Percentiles rank a stretch among this genome's conserved stretches.
Evolutionary conservation across 2,888 invertebrate genomes (phyloP).

Genomic region (Pseudeuparius sepicola): DNA sequence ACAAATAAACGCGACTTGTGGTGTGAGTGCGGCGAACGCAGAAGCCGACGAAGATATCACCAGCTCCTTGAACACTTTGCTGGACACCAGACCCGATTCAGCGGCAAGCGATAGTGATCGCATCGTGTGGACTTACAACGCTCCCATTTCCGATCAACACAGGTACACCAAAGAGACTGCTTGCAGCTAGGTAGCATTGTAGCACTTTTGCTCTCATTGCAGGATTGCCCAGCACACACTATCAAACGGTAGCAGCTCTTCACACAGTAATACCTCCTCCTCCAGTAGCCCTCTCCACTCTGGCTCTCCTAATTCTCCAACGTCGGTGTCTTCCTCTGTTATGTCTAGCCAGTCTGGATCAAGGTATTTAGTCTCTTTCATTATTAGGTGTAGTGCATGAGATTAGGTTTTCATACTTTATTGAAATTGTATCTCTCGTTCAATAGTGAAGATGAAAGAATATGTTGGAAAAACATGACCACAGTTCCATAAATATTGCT

Average conservation of each 20-base stretch:
- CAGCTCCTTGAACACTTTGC: constrained; percentile 81
- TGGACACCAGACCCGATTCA: constrained; percentile 52
- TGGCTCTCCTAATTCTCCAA: constrained; percentile 68
- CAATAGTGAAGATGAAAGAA: too few relatives aligned
- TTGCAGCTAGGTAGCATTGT: too few relatives aligned
- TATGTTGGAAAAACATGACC: too few relatives aligned
- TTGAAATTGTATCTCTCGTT: too few relatives aligned
- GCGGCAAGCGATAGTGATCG: constrained; percentile 38
- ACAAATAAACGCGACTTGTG: constrained; percentile 11
- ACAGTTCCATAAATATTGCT: too few relatives aligned
- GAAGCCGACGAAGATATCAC: constrained; percentile 94
- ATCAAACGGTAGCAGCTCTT: constrained; percentile 49
- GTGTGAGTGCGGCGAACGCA: constrained; percentile 74
- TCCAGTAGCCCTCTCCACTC: constrained; percentile 61
- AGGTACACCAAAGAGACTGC: too few relatives aligned
- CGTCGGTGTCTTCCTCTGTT: constrained; percentile 78
- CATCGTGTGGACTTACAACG: constrained; percentile 88
- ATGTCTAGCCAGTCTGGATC: constrained; percentile 71
- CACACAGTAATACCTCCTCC: constrained; percentile 58
- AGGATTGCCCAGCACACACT: constrained; percentile 51
- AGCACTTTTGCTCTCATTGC: too few relatives aligned
- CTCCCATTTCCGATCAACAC: constrained; percentile 51
- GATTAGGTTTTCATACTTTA: too few relatives aligned
- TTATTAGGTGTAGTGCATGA: too few relatives aligned
- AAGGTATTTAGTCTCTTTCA: too few relatives aligned